These are phyloP conservation scores for Amphimallon solstitiale DNA, from an alignment of 2,888 invertebrate species.

Conservation along the genomic window DNA sequence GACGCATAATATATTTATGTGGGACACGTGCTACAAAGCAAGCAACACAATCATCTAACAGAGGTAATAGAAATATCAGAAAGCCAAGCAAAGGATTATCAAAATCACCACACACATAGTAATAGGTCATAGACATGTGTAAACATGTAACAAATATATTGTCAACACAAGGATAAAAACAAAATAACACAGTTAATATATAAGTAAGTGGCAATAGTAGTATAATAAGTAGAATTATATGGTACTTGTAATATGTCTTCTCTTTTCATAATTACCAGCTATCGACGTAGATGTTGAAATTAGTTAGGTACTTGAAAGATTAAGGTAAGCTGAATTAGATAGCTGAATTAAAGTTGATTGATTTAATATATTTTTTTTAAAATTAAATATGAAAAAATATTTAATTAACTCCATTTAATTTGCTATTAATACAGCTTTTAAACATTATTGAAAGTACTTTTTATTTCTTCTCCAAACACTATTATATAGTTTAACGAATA, in stretches of 20 bases:
- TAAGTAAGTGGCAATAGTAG: constrained; percentile 3
- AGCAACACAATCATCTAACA: constrained; percentile 55
- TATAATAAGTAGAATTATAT: not conserved
- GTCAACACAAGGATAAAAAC: constrained; percentile 35
- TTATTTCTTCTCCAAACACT: not conserved
- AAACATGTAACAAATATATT: constrained; percentile 48
- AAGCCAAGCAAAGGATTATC: constrained; percentile 57
- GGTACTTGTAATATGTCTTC: too few relatives aligned
- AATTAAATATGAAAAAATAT: too few relatives aligned
- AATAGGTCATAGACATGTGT: constrained; percentile 48
- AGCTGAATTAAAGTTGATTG: too few relatives aligned
- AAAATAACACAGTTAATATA: constrained; percentile 30
- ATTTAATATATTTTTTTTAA: too few relatives aligned
- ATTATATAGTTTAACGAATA: constrained; percentile 7
- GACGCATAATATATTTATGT: not conserved
- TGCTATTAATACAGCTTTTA: too few relatives aligned
- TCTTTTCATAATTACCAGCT: too few relatives aligned
- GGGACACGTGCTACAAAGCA: constrained; percentile 55
- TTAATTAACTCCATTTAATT: too few relatives aligned
- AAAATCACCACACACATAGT: constrained; percentile 40
- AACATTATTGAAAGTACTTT: too few relatives aligned
- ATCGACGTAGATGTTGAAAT: too few relatives aligned
- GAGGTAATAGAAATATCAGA: constrained; percentile 44
- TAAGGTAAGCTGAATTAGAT: too few relatives aligned
- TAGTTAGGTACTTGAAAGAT: too few relatives aligned